Evolutionary conservation across 2,113 vertebrate species (phyloP).

Genomic region (Ahaetulla prasina): DNA sequence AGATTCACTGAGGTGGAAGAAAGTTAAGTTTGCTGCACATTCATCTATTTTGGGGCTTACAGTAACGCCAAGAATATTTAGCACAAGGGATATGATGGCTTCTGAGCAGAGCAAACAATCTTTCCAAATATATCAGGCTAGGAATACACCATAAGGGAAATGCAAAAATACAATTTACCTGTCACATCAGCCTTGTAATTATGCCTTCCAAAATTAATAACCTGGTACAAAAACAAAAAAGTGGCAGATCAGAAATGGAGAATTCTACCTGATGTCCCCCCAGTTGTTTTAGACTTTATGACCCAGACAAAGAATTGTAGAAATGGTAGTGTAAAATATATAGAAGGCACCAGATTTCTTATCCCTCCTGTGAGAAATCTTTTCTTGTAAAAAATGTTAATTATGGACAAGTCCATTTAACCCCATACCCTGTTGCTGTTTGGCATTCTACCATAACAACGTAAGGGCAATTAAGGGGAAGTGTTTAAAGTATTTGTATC

Average conservation of each 20-base stretch:
- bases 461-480: neutral
- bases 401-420: neutral
- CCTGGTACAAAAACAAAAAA: neutral
- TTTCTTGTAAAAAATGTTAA: neutral
- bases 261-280: neutral
- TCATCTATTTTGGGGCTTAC: neutral
- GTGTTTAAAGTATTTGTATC: neutral
- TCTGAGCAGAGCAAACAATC: neutral
- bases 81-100: neutral
- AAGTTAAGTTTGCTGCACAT: neutral
- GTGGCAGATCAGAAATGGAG: neutral
- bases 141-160: neutral
- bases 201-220: neutral
- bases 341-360: neutral
- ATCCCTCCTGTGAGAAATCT: neutral
- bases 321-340: neutral
- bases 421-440: neutral
- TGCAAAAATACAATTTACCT: neutral
- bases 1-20: neutral
- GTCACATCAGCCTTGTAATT: neutral
- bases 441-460: neutral
- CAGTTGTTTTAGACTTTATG: neutral
- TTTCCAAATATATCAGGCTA: neutral
- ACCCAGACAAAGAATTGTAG: neutral
- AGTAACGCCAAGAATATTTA: neutral